Base-by-base conservation (phyloP, 2,113 vertebrate genomes). In the Pedionomus torquatus region DNA sequence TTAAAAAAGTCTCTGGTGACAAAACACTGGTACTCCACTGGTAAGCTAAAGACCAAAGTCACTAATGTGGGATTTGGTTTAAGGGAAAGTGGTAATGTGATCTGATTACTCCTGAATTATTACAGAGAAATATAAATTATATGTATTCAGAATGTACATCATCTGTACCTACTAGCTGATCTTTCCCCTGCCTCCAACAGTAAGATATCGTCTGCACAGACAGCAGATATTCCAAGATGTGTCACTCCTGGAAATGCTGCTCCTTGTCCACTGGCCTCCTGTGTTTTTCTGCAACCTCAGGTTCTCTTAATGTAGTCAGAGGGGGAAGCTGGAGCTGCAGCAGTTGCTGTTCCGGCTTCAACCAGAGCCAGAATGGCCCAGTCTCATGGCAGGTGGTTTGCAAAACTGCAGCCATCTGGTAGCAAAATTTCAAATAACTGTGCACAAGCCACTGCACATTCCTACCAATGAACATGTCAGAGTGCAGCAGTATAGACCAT, bases 391-490 rank as follows among this genome's bases (percentile, higher is more conserved):
- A 88, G 86, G 78, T 90, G 90, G 87, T 77, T 90, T 90, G 83
- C 43, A 83, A 72, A 96, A 52, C 74, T 90, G 74, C n/a, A 88
- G 52, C 90, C 95, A 94, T 90, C 90, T 87, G 90, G 74, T 64
- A 93, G 48, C 48, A 81, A 77, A 57, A 77, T 87, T 68, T 92
- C 90, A 77, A 90, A 39, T 77, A 87, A 44, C 70, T 24, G 41
- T 83, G 83, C 82, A 83, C 68, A 66, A 92, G 55, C 68, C 82
- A 66, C 61, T 93, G 79, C 87, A 68, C 74, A 41, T 72, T 92
- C 64, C 74, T 77, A 48, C n/a, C 78, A 57, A 58, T 20, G 26
- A 90, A 58, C 13, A 48, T 33, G 63, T 71, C 52, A 81, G 64
- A 81, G 54, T n/a, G 43, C 63, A 64, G 64, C 52, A 77, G 30